Conservation (phyloP, 2,113 vertebrate genomes). For the Microtus montanus region DNA sequence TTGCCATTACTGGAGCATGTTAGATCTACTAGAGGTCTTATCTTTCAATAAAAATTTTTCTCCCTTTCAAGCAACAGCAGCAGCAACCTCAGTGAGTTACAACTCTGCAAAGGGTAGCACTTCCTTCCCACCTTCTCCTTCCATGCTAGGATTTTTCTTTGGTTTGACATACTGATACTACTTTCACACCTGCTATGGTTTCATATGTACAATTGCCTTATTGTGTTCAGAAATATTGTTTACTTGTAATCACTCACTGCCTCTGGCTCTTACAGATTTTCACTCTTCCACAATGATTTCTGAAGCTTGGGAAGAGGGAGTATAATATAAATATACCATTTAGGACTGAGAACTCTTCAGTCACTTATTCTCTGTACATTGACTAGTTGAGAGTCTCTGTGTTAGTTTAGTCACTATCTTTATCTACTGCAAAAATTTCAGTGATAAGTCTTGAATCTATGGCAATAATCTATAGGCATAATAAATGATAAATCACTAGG, state of each 20-base stretch:
- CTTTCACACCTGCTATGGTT: background rate
- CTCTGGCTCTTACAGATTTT: background rate
- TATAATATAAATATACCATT: background rate
- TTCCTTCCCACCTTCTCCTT: background rate
- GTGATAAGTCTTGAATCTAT: background rate
- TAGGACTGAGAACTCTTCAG: background rate
- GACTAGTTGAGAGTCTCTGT: background rate
- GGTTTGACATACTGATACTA: background rate
- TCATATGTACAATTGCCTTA: background rate
- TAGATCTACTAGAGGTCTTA: background rate
- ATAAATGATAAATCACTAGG: background rate
- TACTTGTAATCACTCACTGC: background rate
- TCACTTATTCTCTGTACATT: background rate
- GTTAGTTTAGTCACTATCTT: background rate
- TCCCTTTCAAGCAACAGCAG: background rate
- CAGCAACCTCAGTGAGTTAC: background rate
- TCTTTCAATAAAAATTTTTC: background rate
- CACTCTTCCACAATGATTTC: background rate
- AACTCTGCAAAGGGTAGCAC: background rate
- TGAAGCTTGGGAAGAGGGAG: background rate
- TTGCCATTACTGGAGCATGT: background rate
- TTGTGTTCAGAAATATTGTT: background rate
- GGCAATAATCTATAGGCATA: background rate
- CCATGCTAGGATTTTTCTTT: background rate
- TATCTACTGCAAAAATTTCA: background rate